Evolutionary conservation across 1,140 invertebrate genomes (phyloP).

Genomic region (Zaprionus camerounensis): DNA sequence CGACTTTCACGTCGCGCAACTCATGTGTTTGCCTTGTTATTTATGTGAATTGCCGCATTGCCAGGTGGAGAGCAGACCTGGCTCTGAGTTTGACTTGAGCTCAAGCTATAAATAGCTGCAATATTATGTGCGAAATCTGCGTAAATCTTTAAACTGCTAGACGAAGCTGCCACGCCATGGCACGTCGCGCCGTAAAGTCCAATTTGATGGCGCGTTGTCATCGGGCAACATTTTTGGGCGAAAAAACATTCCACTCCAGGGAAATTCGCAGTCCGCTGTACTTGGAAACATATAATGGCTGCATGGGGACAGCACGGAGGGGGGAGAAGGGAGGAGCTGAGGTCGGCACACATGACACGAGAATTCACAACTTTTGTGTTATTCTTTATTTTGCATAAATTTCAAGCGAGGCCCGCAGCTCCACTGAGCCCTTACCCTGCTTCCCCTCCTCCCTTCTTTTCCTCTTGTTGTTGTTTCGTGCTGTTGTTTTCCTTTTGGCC

Average conservation of each 20-base stretch:
- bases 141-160: slow-evolving; percentile 46
- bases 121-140: slow-evolving; percentile 28
- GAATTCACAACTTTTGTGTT: slow-evolving; percentile 73
- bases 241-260: slow-evolving; percentile 66
- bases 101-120: slow-evolving; percentile 43
- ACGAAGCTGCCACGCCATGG: neutral
- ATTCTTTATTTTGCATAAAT: slow-evolving; percentile 79
- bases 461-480: slow-evolving; percentile 4
- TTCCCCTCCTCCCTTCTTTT: neutral
- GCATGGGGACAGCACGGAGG: neutral
- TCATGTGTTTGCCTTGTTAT: slow-evolving; percentile 62
- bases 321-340: neutral
- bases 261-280: slow-evolving; percentile 63
- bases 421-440: slow-evolving; percentile 11
- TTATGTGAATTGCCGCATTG: slow-evolving; percentile 37
- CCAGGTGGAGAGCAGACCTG: slow-evolving; percentile 1
- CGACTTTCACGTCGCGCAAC: slow-evolving; percentile 55
- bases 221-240: slow-evolving; percentile 17
- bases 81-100: neutral
- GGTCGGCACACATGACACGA: slow-evolving; percentile 56
- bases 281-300: slow-evolving; percentile 30
- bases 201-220: slow-evolving; percentile 53
- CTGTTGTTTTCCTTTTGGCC: slow-evolving; percentile 39
- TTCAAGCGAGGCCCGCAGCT: slow-evolving; percentile 31
- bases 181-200: slow-evolving; percentile 23